These are phyloP conservation scores for Seira musarum DNA, from an alignment of 2,888 invertebrate genomes.

Conservation along the genomic window DNA sequence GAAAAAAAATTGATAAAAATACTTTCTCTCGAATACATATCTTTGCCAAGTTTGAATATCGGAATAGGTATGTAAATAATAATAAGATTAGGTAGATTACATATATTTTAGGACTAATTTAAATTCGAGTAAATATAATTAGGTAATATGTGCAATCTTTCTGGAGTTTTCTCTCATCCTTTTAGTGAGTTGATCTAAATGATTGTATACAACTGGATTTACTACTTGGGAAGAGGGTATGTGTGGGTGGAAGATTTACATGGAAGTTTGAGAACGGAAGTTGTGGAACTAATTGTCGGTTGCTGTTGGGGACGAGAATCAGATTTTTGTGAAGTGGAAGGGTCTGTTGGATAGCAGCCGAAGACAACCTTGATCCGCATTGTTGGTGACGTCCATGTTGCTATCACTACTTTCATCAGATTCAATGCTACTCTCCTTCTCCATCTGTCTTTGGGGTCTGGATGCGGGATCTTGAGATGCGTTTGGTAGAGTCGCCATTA, in stretches of 20 bases:
- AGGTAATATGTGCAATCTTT: too few species aligned
- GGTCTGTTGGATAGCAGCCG: conserved; percentile 31
- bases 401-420: conserved; percentile 18
- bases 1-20: background rate
- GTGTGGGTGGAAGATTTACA: conserved; percentile 40
- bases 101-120: too few species aligned
- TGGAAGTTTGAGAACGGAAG: conserved; percentile 33
- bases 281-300: conserved; percentile 40
- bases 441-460: background rate
- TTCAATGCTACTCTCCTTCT: background rate
- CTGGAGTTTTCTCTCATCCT: too few species aligned
- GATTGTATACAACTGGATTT: too few species aligned
- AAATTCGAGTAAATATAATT: too few species aligned
- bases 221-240: too few species aligned
- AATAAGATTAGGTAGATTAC: too few species aligned
- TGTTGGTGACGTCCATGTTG: conserved; percentile 37
- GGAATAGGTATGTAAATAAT: too few species aligned
- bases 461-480: conserved; percentile 13
- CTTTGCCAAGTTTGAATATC: background rate
- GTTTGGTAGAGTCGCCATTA: conserved; percentile 50
- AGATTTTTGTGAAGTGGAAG: background rate
- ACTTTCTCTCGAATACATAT: background rate
- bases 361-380: conserved; percentile 46
- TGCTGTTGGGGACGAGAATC: conserved; percentile 21
- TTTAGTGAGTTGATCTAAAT: too few species aligned